Evolutionary conservation across 2,113 vertebrate genomes (phyloP).

Genomic region (Oncorhynchus clarkii): DNA sequence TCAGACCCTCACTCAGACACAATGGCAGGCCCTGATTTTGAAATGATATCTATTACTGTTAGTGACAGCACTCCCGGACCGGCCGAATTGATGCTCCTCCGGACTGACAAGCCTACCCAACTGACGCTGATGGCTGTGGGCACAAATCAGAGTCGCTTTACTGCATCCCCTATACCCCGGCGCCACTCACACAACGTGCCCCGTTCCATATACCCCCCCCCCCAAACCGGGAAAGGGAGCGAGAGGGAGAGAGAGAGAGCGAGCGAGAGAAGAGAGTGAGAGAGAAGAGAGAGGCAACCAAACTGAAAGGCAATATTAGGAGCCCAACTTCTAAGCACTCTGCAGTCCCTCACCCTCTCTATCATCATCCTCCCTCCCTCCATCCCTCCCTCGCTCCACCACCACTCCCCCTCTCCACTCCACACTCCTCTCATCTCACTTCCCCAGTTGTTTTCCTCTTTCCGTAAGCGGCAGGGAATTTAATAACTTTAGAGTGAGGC

Average conservation of each 20-base stretch:
- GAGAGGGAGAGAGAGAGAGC: not conserved
- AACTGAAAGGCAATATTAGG: constrained; percentile 33
- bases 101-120: constrained; percentile 78
- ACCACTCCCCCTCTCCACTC: constrained; percentile 2
- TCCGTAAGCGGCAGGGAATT: not conserved
- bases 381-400: not conserved
- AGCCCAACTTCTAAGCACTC: constrained; percentile 12
- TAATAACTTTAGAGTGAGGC: constrained; percentile 12
- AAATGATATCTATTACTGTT: constrained; percentile 92
- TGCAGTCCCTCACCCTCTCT: not conserved
- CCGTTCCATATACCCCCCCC: constrained; percentile 18
- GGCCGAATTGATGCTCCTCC: constrained; percentile 74
- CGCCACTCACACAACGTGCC: constrained; percentile 51
- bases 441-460: constrained; percentile 3
- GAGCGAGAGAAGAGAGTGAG: not conserved
- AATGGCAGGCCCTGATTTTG: constrained; percentile 70
- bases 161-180: constrained; percentile 67
- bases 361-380: not conserved
- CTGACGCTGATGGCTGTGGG: constrained; percentile 86
- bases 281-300: constrained; percentile 1
- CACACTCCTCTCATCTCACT: not conserved
- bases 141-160: constrained; percentile 88
- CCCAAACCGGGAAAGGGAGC: not conserved
- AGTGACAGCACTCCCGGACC: constrained; percentile 81
- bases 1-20: constrained; percentile 54